Base-by-base conservation (phyloP, 2,797 vertebrate species). In the Crocidura indochinensis region DNA sequence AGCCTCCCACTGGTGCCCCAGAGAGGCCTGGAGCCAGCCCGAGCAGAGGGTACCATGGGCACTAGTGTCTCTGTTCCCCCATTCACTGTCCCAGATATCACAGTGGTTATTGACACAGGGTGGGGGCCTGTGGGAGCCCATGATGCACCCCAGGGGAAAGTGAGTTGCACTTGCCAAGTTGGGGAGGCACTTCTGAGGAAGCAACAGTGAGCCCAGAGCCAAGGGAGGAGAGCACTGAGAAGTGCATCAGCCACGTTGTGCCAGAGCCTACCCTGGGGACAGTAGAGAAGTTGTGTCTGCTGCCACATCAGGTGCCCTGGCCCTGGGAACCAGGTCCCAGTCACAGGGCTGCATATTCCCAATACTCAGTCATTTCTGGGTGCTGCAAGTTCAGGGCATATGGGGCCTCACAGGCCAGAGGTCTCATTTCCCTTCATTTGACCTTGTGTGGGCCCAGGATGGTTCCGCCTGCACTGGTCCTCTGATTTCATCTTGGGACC, bases 111-210 rank as follows among this genome's bases (percentile, higher is more conserved):
- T 2, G 44, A 71, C 44, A 3, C 20, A 19, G 0, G 4, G 27
- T 1, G 31, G 60, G 2, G 2, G 19, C n/a, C 14, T 20, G 10
- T 0, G 14, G 74, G 19, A 47, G 1, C 7, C 2, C 0, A 31
- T 10, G 46, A 49, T 10, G 14, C 20, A 29, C 38, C 8, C 24
- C 9, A 24, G 22, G 46, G 24, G 10, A 49, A 38, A 24, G 15
- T 65, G 67, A 20, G 31, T 60, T 19, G 38, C 38, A 38, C 38
- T 38, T n/a, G 15, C 60, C 71, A 14, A 12, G 24, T 10, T 8
- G 10, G 15, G 11, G 65, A 46, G 22, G 26, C 10, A 38, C 72
- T 27, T 10, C 2, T 0, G 27, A 31, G 76, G 51, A 53, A 6
- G 14, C 31, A 1, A 10, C n/a, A 46, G 1, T 44, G 47, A 76